Evolutionary conservation across 2,113 vertebrate genomes (phyloP), one percentile per base, ranked within the genome.

Genomic region (Mungos mungo): DNA sequence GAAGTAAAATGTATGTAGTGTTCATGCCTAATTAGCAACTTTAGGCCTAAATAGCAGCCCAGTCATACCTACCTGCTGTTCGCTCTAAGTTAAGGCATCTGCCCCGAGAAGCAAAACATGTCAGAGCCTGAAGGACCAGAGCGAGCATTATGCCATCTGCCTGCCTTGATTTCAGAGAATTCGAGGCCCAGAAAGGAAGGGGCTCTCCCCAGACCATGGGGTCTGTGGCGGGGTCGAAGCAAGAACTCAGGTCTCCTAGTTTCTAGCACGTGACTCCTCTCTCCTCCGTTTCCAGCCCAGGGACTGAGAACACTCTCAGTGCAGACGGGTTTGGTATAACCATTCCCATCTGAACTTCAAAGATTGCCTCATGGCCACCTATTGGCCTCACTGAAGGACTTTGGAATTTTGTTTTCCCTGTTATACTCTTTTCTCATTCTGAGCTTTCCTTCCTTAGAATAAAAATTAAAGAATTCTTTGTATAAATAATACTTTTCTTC

Each of bases 11-110:
- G 91, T 69, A 57, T 50, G 23, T 72, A 63, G 25, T 96, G 90
- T 96, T 97, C 96, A 98, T 98, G 63, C 80, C 66, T 98, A 96
- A 98, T 98, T 97, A 97, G 94, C 79, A 50, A 90, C 65, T 98
- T 97, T 93, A 13, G 83, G 71, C 98, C 90, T 88, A 93, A 98
- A 97, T 96, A 93, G 69, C 33, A 65, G 95, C 97, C 94, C 52
- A 96, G 41, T 97, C 41, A 94, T 68, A 82, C 95, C 63, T 33
- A 96, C 96, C 82, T 90, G 82, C 95, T 97, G 95, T 92, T 97
- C 45, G 50, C 84, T 65, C 57, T 47, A 16, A 94, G 87, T 81
- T 27, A 88, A 88, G 88, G 93, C 92, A 92, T 92, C 90, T 93
- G 76, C 76, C 94, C 1, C 0, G 15, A 86, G 76, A 96, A 93